Base-by-base conservation (phyloP, 2,888 invertebrate species). In the Ellobium chinense region DNA sequence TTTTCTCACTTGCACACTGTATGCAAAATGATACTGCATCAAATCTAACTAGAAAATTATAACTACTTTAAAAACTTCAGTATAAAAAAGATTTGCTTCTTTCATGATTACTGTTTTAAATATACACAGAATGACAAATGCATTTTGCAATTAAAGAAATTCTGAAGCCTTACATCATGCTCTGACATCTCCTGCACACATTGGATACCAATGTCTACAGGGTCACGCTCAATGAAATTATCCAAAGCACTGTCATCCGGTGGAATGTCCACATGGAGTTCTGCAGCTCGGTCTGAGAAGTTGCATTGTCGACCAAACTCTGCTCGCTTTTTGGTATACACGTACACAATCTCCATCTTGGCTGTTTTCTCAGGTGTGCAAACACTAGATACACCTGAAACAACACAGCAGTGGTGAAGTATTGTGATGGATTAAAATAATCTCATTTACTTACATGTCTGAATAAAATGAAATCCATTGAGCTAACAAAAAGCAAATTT, bases 221-320 rank as follows among this genome's bases (percentile, higher is more conserved):
- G 93, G 85, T 93, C 91, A 72, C 91, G 88, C 74, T 92, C 92
- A 34, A 93, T 89, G 82, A 92, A 93, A 72, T 93, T 90, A 21
- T 90, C 88, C 27, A 88, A 82, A 14, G 92, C 83, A 21, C 85
- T 82, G 24, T 91, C 87, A 84, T 93, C 92, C 66, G 93, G 93
- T 14, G 88, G 84, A 81, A 94, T 93, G 85, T 94, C 93, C 21
- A 93, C 93, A 87, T 92, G 91, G n/a, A 94, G 86, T 83, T 93
- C 92, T 9, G 93, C 93, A 46, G 92, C 89, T 68, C 92, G 85
- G 86, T 94, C 93, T 14, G 90, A 87, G 84, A 94, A 94, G 85
- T 91, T 91, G 83, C 93, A 93, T 82, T 93, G 93, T 72, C 93
- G 90, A 3, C 93, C 94, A 85, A 94, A 93, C 80, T 93, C 91